Evolutionary conservation across 1,140 invertebrate genomes (phyloP).

Genomic region (Neodiprion pinetum): DNA sequence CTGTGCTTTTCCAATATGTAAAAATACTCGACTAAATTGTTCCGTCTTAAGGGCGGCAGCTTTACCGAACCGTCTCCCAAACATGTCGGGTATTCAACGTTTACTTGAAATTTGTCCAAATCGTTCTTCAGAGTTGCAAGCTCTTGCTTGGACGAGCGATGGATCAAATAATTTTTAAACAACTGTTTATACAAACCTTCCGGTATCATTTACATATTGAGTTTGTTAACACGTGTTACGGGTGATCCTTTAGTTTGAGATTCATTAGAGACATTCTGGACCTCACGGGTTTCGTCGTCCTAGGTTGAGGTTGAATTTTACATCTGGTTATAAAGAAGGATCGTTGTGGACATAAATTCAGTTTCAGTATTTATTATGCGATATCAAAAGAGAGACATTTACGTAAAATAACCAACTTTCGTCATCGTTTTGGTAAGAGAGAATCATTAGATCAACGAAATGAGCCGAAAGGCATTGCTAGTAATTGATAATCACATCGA

Average conservation of each 20-base stretch:
- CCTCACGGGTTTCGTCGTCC: neutral
- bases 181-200: slow-evolving; percentile 78
- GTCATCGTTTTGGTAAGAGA: too few species aligned
- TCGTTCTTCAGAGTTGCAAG: slow-evolving; percentile 58
- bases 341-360: too few species aligned
- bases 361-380: too few species aligned
- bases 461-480: too few species aligned
- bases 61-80: slow-evolving; percentile 78
- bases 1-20: slow-evolving; percentile 79
- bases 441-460: too few species aligned
- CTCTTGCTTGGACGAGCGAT: slow-evolving; percentile 38
- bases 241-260: neutral
- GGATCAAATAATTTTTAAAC: slow-evolving; percentile 65
- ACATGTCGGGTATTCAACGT: slow-evolving; percentile 65
- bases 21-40: slow-evolving; percentile 89
- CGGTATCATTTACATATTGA: slow-evolving; percentile 92
- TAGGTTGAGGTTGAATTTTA: neutral
- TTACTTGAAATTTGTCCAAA: slow-evolving; percentile 73
- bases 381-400: too few species aligned
- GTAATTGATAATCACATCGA: too few species aligned
- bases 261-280: neutral
- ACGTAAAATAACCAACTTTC: too few species aligned
- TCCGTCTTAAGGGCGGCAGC: slow-evolving; percentile 78
- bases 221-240: slow-evolving; percentile 61
- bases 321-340: too few species aligned